These are phyloP conservation scores for Takifugu ocellatus DNA, from an alignment of 2,797 vertebrate species.

Conservation along the genomic window DNA sequence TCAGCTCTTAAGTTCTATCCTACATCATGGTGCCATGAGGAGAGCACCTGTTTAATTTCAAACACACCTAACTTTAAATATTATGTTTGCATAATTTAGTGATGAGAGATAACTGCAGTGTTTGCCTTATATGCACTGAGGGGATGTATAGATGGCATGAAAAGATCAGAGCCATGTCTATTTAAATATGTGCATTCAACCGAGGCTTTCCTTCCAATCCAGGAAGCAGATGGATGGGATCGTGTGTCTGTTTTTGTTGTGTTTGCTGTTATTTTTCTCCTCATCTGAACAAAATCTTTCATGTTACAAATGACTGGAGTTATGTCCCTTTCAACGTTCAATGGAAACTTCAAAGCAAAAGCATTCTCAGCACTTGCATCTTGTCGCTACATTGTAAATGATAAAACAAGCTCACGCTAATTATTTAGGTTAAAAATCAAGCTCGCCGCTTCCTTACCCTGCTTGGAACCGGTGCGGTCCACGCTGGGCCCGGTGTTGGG, in stretches of 20 bases:
- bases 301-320: too few relatives aligned
- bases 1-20: background rate
- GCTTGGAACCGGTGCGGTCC: conserved; percentile 90
- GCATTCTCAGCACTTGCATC: too few relatives aligned
- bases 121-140: background rate
- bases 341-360: too few relatives aligned
- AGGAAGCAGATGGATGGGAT: too few relatives aligned
- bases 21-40: too few relatives aligned
- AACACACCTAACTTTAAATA: conserved; percentile 12
- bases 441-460: conserved; percentile 75
- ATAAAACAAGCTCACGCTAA: background rate
- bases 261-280: too few relatives aligned
- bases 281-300: too few relatives aligned
- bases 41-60: background rate
- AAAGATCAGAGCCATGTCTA: conserved; percentile 21
- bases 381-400: too few relatives aligned
- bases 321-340: too few relatives aligned
- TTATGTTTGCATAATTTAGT: conserved; percentile 4
- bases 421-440: background rate
- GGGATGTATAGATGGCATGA: conserved; percentile 21
- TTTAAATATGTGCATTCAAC: conserved; percentile 21
- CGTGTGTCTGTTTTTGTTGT: too few relatives aligned
- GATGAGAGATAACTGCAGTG: conserved; percentile 4
- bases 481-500: conserved; percentile 95
- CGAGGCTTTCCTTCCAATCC: conserved; percentile 20